Percentiles rank a stretch among this genome's conserved stretches.
Evolutionary conservation across 2,113 vertebrate species (phyloP).

Genomic region (Arvicanthis niloticus): DNA sequence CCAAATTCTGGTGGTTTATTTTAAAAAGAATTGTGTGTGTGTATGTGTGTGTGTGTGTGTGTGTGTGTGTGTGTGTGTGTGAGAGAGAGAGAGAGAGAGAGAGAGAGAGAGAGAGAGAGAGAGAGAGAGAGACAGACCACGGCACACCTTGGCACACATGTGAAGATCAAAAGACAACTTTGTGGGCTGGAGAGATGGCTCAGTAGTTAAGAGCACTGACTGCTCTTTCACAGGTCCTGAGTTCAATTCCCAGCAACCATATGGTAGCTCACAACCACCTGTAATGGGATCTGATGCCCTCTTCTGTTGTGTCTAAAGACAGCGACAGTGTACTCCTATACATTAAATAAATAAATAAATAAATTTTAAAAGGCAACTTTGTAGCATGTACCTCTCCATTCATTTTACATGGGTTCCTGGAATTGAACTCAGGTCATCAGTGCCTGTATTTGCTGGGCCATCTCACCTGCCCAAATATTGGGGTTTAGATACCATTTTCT

Average conservation of each 20-base stretch:
- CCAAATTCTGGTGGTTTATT: neutral
- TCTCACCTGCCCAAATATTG: neutral
- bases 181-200: neutral
- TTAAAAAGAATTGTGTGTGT: neutral
- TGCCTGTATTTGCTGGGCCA: neutral
- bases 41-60: neutral
- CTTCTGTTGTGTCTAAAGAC: too few species aligned
- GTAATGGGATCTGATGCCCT: too few species aligned
- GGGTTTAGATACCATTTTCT: neutral
- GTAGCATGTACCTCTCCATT: too few species aligned
- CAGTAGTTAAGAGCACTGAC: too few species aligned
- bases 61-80: neutral
- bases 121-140: too few species aligned
- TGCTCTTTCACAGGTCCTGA: too few species aligned
- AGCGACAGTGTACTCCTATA: too few species aligned
- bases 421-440: neutral
- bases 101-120: too few species aligned
- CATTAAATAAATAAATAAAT: too few species aligned
- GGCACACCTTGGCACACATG: neutral
- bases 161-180: neutral
- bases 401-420: neutral
- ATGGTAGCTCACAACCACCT: too few species aligned
- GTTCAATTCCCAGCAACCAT: too few species aligned
- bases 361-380: neutral
- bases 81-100: too few species aligned